Evolutionary conservation across 2,113 vertebrate species (phyloP), one percentile per base, ranked within the genome.

Genomic region (Cebus imitator): DNA sequence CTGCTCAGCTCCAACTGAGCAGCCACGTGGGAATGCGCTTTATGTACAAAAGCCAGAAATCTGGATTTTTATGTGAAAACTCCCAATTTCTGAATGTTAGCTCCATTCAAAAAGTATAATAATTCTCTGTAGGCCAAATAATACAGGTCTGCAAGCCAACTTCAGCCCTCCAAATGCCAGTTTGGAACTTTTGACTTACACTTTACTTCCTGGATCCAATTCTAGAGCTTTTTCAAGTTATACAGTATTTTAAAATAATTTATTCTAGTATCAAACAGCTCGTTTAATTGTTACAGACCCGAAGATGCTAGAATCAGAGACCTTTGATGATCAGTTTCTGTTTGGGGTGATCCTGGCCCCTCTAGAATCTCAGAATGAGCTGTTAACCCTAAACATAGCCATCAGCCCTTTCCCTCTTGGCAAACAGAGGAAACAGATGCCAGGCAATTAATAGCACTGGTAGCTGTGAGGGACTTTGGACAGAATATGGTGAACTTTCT

Each of bases 51-150:
- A 82, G 58, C 84, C 87, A 89, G 66, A 73, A 91, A 68, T 82
- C 79, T 87, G 45, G 35, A 40, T 58, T 93, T 97, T 57, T 50
- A 66, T 70, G 30, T 91, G 82, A 85, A 96, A 96, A 84, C 72
- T 80, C 48, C 40, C 57, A 13, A 32, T 85, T 85, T 93, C 75
- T 93, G 45, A 86, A 79, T 70, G 52, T 95, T 97, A 75, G 83
- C 40, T 66, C 12, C 8, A 0, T 40, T 76, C 35, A 68, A 35
- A 68, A 68, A 8, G 8, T 25, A 25, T 12, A 79, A 70, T 87
- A 40, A 83, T 79, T 82, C 55, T 86, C 48, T 50, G 11, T 35
- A n/a, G 35, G 43, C 64, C 87, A 73, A 58, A 48, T 91, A 40
- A 68, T 84, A 91, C 87, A 78, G 12, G 14, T 75, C 70, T 75